phyloP scores from a whole-genome alignment of 2,113 vertebrate species.

The Vanacampus margaritifer region DNA sequence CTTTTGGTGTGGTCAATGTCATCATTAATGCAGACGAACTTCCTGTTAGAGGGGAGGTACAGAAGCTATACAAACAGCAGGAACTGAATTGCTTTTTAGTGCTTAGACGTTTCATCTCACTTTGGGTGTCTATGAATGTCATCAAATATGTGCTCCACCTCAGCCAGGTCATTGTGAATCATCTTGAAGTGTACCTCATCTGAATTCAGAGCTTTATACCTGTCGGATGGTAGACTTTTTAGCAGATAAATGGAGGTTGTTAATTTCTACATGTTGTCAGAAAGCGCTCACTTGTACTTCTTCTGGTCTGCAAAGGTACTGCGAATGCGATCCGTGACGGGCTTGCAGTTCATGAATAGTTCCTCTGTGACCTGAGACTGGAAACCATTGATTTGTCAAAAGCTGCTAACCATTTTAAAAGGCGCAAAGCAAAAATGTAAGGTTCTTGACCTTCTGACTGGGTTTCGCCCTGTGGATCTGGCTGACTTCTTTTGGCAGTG shows the following conservation, averaged over 20 bases:
- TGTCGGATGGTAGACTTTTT: constrained; percentile 40
- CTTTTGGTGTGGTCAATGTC: constrained; percentile 96
- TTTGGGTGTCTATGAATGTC: constrained; percentile 95
- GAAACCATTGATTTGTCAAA: not conserved
- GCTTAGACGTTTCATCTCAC: constrained; percentile 53
- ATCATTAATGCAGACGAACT: constrained; percentile 97
- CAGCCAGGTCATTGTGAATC: constrained; percentile 95
- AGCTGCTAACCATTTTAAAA: no score
- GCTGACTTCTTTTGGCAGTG: constrained; percentile 84
- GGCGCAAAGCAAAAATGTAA: no score
- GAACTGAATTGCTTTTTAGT: not conserved
- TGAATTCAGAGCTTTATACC: constrained; percentile 98
- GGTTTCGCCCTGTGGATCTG: constrained; percentile 71
- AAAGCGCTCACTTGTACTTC: constrained; percentile 86
- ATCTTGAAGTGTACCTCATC: constrained; percentile 99
- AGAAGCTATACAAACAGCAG: not conserved
- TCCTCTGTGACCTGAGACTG: constrained; percentile 94
- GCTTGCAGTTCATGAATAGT: constrained; percentile 87
- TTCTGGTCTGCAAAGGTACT: constrained; percentile 96
- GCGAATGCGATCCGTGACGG: constrained; percentile 87
- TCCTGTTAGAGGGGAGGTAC: constrained; percentile 69
- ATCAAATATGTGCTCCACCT: constrained; percentile 94
- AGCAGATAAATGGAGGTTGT: not conserved
- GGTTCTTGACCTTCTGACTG: constrained; percentile 80
- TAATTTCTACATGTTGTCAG: no score